These are phyloP conservation scores for Orius insidiosus DNA, from an alignment of 1,140 invertebrate species.

Conservation along the genomic window DNA sequence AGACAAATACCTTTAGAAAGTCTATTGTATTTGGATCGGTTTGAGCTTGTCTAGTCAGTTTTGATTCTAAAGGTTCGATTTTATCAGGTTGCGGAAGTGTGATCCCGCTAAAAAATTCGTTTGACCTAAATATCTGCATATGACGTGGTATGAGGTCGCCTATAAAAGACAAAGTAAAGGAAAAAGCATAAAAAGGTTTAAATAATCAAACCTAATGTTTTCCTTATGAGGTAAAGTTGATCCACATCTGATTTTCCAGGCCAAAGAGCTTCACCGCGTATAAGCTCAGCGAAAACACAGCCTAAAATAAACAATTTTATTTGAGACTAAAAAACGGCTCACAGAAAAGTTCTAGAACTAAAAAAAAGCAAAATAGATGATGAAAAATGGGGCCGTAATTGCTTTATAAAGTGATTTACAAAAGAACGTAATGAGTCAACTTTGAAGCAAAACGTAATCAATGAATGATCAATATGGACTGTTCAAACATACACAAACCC, in stretches of 20 bases:
- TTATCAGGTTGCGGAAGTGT: conserved; percentile 80
- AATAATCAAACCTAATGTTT: conserved; percentile 43
- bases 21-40: conserved; percentile 52
- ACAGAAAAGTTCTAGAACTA: not conserved
- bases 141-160: conserved; percentile 84
- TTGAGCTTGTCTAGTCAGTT: conserved; percentile 51
- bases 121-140: conserved; percentile 86
- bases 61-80: conserved; percentile 56
- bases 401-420: too few relatives aligned
- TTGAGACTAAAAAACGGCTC: not conserved
- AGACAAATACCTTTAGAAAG: conserved; percentile 67
- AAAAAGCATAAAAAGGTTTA: not conserved
- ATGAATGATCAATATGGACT: too few relatives aligned
- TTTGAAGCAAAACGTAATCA: too few relatives aligned
- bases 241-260: conserved; percentile 97
- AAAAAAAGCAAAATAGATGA: too few relatives aligned
- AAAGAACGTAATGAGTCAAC: too few relatives aligned
- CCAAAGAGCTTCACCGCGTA: conserved; percentile 91
- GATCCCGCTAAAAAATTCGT: conserved; percentile 90
- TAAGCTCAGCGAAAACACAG: conserved; percentile 89
- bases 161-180: conserved; percentile 21
- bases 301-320: too few relatives aligned
- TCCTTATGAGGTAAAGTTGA: conserved; percentile 88
- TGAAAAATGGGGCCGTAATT: too few relatives aligned
- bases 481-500: too few relatives aligned